Evolutionary conservation across 1,140 invertebrate species (phyloP), one percentile per base, ranked within the genome.

Genomic region (Microplitis demolitor): DNA sequence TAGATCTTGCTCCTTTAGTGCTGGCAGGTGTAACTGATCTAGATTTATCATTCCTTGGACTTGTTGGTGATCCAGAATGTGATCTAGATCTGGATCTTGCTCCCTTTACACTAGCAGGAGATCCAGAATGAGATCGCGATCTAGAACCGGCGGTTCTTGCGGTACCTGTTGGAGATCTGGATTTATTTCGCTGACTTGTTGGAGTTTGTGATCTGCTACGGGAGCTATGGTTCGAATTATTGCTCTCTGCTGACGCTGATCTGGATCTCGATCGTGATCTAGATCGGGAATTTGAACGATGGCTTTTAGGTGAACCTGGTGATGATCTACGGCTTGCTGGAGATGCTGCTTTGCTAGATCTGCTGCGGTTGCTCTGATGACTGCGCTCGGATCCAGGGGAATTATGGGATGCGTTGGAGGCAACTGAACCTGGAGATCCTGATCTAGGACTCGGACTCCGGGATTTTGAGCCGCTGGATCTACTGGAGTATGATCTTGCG

Each of bases 11-110:
- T 76, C 80, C 74, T 84, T 81, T 4, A 80, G 83, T 60, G 83
- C 24, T 24, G 24, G 24, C 24, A 24, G 24, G 24, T 24, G 87
- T 61, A 83, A 87, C 4, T 82, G 87, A 8, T 78, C 72, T 74
- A 0, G 85, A 87, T 33, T 82, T 79, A 64, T 83, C 86, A 78
- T 66, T 73, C 8, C 83, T 87, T 5, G 87, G 85, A 67, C 87
- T 88, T 3, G 84, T 85, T 63, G 86, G 85, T 45, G 14, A 9
- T 70, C 82, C 51, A 31, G 16, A 31, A 24, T 6, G 3, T n/a
- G 56, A 69, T 37, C 54, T 60, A 54, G 51, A 54, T 4, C 14
- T 54, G 13, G 53, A 58, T 9, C 56, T 58, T 0, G 31, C 16
- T 54, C 51, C 16, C 56, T 14, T 24, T 9, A 8, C 11, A 11